A percentile compares a stretch with the other conserved stretches of the same genome.
Conservation (phyloP, 2,888 invertebrate genomes). For the Microctonus brassicae region DNA sequence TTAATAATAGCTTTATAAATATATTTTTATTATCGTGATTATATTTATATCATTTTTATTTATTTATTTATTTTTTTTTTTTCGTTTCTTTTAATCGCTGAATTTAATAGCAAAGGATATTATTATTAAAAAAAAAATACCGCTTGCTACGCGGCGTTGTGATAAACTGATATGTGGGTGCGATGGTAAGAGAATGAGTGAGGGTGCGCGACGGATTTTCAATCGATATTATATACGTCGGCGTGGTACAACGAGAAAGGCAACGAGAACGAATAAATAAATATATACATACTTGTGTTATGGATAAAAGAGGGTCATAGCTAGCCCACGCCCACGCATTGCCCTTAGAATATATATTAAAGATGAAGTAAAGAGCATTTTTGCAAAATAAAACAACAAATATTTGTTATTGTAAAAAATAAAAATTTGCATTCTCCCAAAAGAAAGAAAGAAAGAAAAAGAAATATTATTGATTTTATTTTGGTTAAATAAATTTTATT, state of each 20-base stretch:
- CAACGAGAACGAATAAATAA: not conserved
- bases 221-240: constrained; percentile 59
- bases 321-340: constrained; percentile 36
- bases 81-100: constrained; percentile 2
- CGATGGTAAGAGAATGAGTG: constrained; percentile 43
- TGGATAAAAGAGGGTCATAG: constrained; percentile 27
- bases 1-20: too few species aligned
- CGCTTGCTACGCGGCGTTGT: constrained; percentile 54
- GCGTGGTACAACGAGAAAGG: not conserved
- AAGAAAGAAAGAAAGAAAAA: too few species aligned
- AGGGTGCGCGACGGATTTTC: constrained; percentile 63
- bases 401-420: not conserved
- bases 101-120: not conserved
- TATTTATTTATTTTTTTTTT: not conserved
- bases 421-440: too few species aligned
- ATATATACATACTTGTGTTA: not conserved
- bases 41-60: not conserved
- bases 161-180: constrained; percentile 52
- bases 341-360: constrained; percentile 2
- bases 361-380: not conserved
- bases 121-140: constrained; percentile 33
- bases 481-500: too few species aligned
- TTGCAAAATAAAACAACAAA: not conserved
- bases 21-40: too few species aligned
- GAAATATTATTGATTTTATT: too few species aligned